A percentile compares a stretch with the other conserved stretches of the same genome.
phyloP scores from a whole-genome alignment of 2,113 vertebrate species.

The Silurus asotus region DNA sequence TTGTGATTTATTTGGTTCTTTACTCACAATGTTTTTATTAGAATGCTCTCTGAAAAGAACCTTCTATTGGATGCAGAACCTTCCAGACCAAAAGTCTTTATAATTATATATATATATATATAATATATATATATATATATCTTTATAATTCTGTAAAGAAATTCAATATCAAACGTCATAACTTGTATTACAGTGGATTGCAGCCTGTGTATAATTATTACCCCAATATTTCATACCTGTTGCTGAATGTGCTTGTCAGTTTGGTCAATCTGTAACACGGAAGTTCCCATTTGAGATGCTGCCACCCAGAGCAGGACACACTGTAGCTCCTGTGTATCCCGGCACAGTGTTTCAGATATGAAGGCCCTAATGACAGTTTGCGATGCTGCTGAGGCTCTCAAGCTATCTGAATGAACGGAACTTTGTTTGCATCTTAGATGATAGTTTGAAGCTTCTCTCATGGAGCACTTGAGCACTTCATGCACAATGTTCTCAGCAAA shows the following conservation, averaged over 20 bases:
- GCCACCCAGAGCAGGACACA: constrained; percentile 56
- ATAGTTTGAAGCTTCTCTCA: constrained; percentile 26
- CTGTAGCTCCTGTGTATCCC: constrained; percentile 44
- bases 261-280: constrained; percentile 28
- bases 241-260: constrained; percentile 41
- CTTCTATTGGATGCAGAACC: not conserved
- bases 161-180: not conserved
- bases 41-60: not conserved
- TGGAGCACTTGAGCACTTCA: constrained; percentile 35
- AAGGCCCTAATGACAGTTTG: constrained; percentile 27
- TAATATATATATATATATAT: too few relatives aligned
- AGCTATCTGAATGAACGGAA: not conserved
- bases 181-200: not conserved
- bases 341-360: constrained; percentile 6
- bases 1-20: not conserved
- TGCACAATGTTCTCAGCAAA: constrained; percentile 41
- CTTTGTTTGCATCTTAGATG: constrained; percentile 20
- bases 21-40: not conserved
- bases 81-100: not conserved
- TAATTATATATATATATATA: too few relatives aligned
- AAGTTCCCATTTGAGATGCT: constrained; percentile 41
- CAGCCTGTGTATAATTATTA: not conserved
- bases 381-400: not conserved
- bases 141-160: not conserved
- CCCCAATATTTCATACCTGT: constrained; percentile 47